Evolutionary conservation across 92 coral and sea anemone genomes (phyloP).

Genomic region (Epizoanthus stellaris): DNA sequence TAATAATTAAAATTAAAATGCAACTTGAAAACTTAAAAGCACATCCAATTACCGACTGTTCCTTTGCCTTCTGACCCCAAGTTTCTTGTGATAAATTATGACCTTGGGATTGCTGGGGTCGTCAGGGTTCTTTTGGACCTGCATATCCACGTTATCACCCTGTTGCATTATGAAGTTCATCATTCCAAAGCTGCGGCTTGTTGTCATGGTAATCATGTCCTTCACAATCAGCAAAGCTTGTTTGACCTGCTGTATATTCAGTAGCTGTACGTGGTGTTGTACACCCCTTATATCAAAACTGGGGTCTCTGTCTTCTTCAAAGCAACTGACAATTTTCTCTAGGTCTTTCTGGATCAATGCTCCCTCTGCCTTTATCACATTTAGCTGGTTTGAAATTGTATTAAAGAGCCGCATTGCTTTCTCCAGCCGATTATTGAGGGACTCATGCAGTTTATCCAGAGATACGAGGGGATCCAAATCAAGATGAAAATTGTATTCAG

Average conservation of each 20-base stretch:
- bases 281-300: slow-evolving; percentile 76
- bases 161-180: slow-evolving; percentile 92
- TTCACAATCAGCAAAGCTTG: slow-evolving; percentile 91
- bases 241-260: slow-evolving; percentile 90
- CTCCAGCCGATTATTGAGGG: slow-evolving; percentile 71
- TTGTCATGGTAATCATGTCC: slow-evolving; percentile 72
- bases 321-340: slow-evolving; percentile 66
- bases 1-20: no score
- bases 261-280: slow-evolving; percentile 78
- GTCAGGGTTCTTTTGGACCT: slow-evolving; percentile 70
- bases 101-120: slow-evolving; percentile 85
- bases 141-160: slow-evolving; percentile 93
- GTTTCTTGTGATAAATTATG: slow-evolving; percentile 87
- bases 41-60: slow-evolving; percentile 27
- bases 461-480: slow-evolving; percentile 87
- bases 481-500: slow-evolving; percentile 91
- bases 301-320: slow-evolving; percentile 64
- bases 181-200: slow-evolving; percentile 74
- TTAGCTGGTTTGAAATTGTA: slow-evolving; percentile 78
- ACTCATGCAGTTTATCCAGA: slow-evolving; percentile 74
- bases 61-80: slow-evolving; percentile 63
- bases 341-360: slow-evolving; percentile 77
- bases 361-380: slow-evolving; percentile 74
- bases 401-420: slow-evolving; percentile 81
- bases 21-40: neutral